Conservation (phyloP, 2,113 vertebrate genomes). For the Chloropsis hardwickii region DNA sequence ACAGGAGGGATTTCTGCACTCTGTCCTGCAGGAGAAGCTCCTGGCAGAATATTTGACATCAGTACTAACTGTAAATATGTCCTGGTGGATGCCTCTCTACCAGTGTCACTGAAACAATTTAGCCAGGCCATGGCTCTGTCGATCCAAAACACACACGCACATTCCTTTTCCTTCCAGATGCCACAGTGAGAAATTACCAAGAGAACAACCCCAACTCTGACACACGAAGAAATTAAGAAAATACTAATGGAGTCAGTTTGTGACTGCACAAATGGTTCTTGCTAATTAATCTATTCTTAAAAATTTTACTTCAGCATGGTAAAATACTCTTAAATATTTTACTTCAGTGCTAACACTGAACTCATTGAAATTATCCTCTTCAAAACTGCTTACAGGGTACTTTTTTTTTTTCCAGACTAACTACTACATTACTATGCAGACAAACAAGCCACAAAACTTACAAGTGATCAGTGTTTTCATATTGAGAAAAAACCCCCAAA, state of each 20-base stretch:
- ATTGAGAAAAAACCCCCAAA: not conserved
- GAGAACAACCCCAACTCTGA: not conserved
- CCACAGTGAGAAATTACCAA: not conserved
- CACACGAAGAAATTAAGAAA: not conserved
- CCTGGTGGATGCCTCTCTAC: not conserved
- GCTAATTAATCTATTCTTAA: not conserved
- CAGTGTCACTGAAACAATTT: not conserved
- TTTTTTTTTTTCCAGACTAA: not conserved
- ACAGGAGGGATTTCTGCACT: not conserved
- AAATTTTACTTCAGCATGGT: not conserved
- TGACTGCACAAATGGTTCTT: not conserved
- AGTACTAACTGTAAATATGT: not conserved
- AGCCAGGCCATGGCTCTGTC: not conserved
- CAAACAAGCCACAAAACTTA: not conserved
- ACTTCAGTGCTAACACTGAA: not conserved
- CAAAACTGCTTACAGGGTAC: not conserved
- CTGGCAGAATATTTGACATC: not conserved
- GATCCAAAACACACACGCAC: not conserved
- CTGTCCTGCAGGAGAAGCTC: not conserved
- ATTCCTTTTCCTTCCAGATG: not conserved
- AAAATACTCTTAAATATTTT: not conserved
- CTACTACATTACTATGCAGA: not conserved
- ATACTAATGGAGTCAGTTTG: not conserved
- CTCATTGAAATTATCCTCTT: not conserved
- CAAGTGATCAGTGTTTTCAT: not conserved